phyloP scores from a whole-genome alignment of 1,140 invertebrate genomes.

The Harlomillsia oculata region DNA sequence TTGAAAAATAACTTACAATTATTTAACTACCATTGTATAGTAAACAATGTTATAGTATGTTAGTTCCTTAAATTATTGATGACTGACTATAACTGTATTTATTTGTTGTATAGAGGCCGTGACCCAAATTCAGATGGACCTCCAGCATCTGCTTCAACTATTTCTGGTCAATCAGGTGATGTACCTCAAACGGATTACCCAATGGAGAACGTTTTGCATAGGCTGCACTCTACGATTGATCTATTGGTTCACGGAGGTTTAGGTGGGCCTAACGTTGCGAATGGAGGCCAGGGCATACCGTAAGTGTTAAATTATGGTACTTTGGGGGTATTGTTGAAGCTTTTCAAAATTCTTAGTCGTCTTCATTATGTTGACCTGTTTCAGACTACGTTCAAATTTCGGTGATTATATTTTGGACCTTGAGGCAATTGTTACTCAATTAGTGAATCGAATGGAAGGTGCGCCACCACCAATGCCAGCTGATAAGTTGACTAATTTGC shows the following conservation, averaged over 20 bases:
- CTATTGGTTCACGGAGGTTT: slow-evolving; percentile 19
- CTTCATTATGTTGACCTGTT: slow-evolving; percentile 35
- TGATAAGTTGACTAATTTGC: slow-evolving; percentile 76
- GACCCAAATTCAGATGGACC: neutral
- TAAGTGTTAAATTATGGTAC: too few relatives aligned
- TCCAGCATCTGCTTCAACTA: neutral
- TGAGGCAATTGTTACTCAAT: slow-evolving; percentile 87
- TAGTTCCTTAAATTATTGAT: neutral
- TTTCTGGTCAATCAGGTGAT: neutral
- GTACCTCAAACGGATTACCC: slow-evolving; percentile 11
- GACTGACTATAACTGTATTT: neutral
- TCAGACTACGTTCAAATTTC: slow-evolving; percentile 51
- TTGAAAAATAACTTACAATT: slow-evolving; percentile 3
- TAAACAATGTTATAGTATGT: neutral
- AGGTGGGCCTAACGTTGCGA: slow-evolving; percentile 11
- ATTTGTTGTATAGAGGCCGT: neutral
- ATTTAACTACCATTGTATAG: slow-evolving; percentile 5
- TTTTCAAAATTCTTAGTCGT: slow-evolving; percentile 1
- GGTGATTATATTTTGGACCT: slow-evolving; percentile 79
- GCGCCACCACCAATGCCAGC: slow-evolving; percentile 78
- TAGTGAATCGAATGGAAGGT: slow-evolving; percentile 89
- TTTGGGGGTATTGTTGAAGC: too few relatives aligned
- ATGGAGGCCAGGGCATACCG: slow-evolving; percentile 6
- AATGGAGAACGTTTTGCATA: slow-evolving; percentile 20
- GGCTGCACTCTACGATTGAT: slow-evolving; percentile 30